Evolutionary conservation across 1,140 invertebrate species (phyloP), one percentile per base, ranked within the genome.

Genomic region (Mamestra configurata): DNA sequence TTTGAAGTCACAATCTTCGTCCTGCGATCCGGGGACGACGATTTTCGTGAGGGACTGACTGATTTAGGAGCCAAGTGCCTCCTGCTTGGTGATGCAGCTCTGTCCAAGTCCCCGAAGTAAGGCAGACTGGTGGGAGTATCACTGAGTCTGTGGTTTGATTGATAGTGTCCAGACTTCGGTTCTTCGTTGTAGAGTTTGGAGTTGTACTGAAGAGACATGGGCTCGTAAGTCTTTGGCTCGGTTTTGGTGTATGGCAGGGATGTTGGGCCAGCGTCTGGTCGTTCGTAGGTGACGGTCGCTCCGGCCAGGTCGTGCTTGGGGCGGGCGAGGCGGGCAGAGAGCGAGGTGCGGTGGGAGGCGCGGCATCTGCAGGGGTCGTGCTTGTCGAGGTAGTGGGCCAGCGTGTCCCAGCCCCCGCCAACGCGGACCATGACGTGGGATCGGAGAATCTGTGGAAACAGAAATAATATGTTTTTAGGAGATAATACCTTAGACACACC

Each of bases 401-500:
- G 95, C 0, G 99, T 99, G 93, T 99, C 99, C 99, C 99, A 99
- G 27, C 98, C 99, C 10, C 99, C 99, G 0, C 99, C 99, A 13
- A 99, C 99, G 79, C 99, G 96, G 18, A 99, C 98, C 99, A 99
- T 99, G 68, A 99, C 98, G 96, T 99, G 99, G 81, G 98, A 99
- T 27, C 99, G 96, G 20, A 99, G 96, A 88, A 99, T 98, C 98
- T 99, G 94, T 40, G 35, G 35, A 40, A 40, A 22, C 95, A 92
- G 57, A 46, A 79, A 82, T 27, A 51, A 10, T 18, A 20, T 15
- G 7, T 24, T 24, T 20, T 46, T 46, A 53, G 18, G 6, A 53
- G 10, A 22, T 31, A 31, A 31, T 31, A 31, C 27, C 1, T 31
- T 31, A 31, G 27, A 31, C 27, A 3, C n/a, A n/a, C n/a, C n/a